Evolutionary conservation across 2,113 vertebrate genomes (phyloP).

Genomic region (Dinomys branickii): DNA sequence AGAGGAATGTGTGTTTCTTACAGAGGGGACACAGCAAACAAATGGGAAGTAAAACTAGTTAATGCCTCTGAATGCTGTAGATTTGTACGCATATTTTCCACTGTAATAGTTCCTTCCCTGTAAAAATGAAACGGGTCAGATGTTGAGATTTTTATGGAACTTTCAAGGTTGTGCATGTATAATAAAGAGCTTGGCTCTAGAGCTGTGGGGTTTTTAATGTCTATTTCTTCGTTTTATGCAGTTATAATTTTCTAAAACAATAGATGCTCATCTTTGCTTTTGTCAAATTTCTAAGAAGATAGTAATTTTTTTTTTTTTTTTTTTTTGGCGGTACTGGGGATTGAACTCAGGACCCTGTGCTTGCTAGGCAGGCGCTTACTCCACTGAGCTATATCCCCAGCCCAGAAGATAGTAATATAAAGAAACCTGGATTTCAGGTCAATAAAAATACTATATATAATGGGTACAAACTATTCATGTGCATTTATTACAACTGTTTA

Average conservation of each 20-base stretch:
- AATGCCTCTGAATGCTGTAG: conserved; percentile 75
- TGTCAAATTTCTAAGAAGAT: background rate
- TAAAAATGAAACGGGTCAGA: conserved; percentile 85
- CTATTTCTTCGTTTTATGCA: conserved; percentile 11
- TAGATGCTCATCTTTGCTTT: conserved; percentile 8
- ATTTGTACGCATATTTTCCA: conserved; percentile 79
- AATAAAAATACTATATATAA: background rate
- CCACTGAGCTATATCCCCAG: too few species aligned
- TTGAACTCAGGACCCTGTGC: too few species aligned
- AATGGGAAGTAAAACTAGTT: conserved; percentile 68
- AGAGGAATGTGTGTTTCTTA: background rate
- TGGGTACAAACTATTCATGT: background rate
- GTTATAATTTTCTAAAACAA: background rate
- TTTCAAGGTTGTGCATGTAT: conserved; percentile 79
- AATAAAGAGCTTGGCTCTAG: conserved; percentile 71
- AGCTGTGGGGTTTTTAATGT: conserved; percentile 79
- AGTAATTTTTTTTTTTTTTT: too few species aligned
- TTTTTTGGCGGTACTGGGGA: too few species aligned
- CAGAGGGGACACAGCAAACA: conserved; percentile 53
- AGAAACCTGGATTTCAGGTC: background rate
- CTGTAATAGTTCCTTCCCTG: conserved; percentile 65
- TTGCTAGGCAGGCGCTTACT: too few species aligned
- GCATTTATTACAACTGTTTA: background rate
- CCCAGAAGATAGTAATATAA: background rate
- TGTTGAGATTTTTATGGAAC: conserved; percentile 78